phyloP scores from a whole-genome alignment of 2,888 invertebrate species.

The Hermaeophaga mercurialis region DNA sequence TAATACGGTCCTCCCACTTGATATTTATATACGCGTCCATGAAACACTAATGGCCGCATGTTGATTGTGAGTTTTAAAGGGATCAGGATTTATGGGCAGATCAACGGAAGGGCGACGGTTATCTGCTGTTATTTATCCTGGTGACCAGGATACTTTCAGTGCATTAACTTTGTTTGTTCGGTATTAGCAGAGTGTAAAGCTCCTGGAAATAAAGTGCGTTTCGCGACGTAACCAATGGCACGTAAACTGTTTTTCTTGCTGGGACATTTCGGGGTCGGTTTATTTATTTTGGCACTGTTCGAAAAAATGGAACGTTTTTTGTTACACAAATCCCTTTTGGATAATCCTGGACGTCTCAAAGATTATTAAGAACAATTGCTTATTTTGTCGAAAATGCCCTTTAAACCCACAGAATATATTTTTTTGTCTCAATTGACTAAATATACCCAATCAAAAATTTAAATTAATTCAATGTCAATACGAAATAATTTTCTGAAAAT shows the following conservation, averaged over 20 bases:
- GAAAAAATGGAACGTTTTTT: too few relatives aligned
- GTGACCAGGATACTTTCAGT: slow-evolving; percentile 49
- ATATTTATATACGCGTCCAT: slow-evolving; percentile 55
- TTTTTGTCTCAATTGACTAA: too few relatives aligned
- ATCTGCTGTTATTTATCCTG: slow-evolving; percentile 50
- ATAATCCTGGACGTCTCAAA: too few relatives aligned
- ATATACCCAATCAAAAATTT: too few relatives aligned
- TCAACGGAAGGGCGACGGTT: slow-evolving; percentile 46
- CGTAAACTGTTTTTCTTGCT: slow-evolving; percentile 9
- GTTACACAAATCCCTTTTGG: too few relatives aligned
- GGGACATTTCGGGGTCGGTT: too few relatives aligned
- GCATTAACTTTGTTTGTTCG: slow-evolving; percentile 46
- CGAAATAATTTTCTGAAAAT: too few relatives aligned
- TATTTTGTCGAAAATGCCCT: too few relatives aligned
- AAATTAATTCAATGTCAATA: too few relatives aligned
- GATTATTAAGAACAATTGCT: too few relatives aligned
- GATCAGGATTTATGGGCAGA: slow-evolving; percentile 53
- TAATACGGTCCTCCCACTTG: slow-evolving; percentile 52
- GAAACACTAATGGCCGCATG: slow-evolving; percentile 56
- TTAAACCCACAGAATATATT: too few relatives aligned
- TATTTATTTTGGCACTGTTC: too few relatives aligned
- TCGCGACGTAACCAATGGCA: neutral
- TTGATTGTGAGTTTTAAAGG: slow-evolving; percentile 57
- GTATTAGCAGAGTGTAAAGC: slow-evolving; percentile 25
- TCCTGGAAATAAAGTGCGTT: slow-evolving; percentile 13